Evolutionary conservation across 2,888 invertebrate species (phyloP).

Genomic region (Clitarchus hookeri): DNA sequence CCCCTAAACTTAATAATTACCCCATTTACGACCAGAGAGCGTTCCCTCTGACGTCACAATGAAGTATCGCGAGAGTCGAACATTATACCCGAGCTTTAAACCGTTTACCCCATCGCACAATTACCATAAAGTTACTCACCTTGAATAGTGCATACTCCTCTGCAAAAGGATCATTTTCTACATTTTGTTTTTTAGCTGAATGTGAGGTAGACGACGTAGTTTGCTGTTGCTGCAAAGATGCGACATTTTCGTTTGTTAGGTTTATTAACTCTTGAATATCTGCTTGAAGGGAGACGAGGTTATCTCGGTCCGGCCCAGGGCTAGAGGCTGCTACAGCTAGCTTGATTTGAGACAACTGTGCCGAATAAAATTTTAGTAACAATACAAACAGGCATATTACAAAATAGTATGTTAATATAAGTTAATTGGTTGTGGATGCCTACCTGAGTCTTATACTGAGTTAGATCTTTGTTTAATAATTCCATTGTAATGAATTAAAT

Average conservation of each 20-base stretch:
- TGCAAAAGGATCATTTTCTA: conserved; percentile 50
- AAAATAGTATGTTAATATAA: background rate
- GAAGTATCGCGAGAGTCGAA: no score
- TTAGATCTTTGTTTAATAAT: background rate
- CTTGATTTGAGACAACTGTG: conserved; percentile 66
- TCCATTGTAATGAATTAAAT: background rate
- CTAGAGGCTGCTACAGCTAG: conserved; percentile 59
- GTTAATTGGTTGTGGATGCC: background rate
- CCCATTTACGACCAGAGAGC: no score
- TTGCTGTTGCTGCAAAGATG: conserved; percentile 46
- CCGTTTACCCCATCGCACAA: no score
- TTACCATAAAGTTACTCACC: conserved; percentile 54
- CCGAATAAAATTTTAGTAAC: background rate
- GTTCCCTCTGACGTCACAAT: no score
- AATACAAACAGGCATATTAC: background rate
- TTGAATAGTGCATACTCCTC: conserved; percentile 72
- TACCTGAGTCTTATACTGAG: background rate
- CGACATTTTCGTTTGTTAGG: conserved; percentile 67
- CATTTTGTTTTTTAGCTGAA: conserved; percentile 48
- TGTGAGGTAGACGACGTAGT: conserved; percentile 42
- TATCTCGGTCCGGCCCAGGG: conserved; percentile 59
- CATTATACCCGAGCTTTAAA: no score
- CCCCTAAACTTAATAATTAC: no score
- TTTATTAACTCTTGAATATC: conserved; percentile 70
- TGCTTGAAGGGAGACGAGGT: conserved; percentile 63